Evolutionary conservation across 2,888 invertebrate species (phyloP).

Genomic region (Muschampia staudingeri): DNA sequence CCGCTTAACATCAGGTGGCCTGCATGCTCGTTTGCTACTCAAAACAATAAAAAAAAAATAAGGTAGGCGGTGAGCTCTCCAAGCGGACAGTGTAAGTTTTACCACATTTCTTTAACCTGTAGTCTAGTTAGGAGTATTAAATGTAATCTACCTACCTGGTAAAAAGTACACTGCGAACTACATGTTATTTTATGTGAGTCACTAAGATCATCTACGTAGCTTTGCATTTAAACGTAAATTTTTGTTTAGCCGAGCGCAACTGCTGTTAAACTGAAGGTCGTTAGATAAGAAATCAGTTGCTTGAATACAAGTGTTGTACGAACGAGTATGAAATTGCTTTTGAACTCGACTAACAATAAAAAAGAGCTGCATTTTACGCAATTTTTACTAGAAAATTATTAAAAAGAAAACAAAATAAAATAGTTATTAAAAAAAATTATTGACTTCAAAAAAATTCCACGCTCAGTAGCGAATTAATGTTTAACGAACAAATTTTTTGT

Average conservation of each 20-base stretch:
- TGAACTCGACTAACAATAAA: slow-evolving; percentile 31
- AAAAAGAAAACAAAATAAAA: neutral
- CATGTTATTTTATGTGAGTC: neutral
- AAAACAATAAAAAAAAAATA: too few species aligned
- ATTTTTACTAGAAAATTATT: neutral
- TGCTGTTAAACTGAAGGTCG: slow-evolving; percentile 82
- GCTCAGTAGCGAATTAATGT: too few species aligned
- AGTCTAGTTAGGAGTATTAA: neutral
- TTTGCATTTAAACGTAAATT: slow-evolving; percentile 28
- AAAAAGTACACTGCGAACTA: neutral
- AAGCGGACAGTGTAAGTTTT: too few species aligned
- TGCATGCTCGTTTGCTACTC: too few species aligned
- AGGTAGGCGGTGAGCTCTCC: too few species aligned
- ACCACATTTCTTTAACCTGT: neutral
- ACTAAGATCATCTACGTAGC: slow-evolving; percentile 26
- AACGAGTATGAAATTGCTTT: slow-evolving; percentile 42
- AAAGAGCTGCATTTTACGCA: neutral
- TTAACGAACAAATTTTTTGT: too few species aligned
- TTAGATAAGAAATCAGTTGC: slow-evolving; percentile 87
- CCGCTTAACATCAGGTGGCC: too few species aligned
- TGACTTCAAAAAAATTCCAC: too few species aligned
- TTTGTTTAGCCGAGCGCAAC: slow-evolving; percentile 70
- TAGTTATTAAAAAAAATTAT: too few species aligned
- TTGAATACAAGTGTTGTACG: slow-evolving; percentile 65
- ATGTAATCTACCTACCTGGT: neutral